Conservation (phyloP, 2,888 invertebrate genomes). For the Epirrhoe alternata region DNA sequence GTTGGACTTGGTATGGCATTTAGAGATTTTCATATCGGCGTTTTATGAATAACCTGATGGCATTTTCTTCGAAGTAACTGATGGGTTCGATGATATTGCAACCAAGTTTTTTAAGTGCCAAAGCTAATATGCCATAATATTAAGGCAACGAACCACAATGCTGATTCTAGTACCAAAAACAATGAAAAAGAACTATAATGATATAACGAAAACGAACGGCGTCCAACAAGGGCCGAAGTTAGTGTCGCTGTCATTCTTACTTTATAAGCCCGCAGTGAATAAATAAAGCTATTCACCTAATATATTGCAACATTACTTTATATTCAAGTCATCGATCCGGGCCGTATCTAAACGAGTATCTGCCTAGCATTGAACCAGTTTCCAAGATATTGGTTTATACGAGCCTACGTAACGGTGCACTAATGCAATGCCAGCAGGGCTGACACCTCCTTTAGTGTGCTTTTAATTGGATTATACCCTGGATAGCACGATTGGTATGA, state of each 20-base stretch:
- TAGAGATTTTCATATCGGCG: slow-evolving; percentile 21
- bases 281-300: slow-evolving; percentile 35
- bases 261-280: slow-evolving; percentile 23
- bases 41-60: slow-evolving; percentile 9
- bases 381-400: slow-evolving; percentile 54
- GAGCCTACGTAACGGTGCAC: slow-evolving; percentile 60
- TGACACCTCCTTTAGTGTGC: slow-evolving; percentile 34
- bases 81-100: background rate
- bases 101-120: background rate
- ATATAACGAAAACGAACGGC: background rate
- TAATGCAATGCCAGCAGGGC: slow-evolving; percentile 40
- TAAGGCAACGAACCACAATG: background rate
- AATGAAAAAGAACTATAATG: background rate
- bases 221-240: slow-evolving; percentile 19
- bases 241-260: slow-evolving; percentile 20
- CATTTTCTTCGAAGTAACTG: slow-evolving; percentile 4
- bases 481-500: slow-evolving; percentile 15
- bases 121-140: background rate
- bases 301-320: slow-evolving; percentile 36
- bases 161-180: background rate
- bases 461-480: slow-evolving; percentile 28
- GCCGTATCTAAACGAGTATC: slow-evolving; percentile 65
- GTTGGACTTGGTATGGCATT: slow-evolving; percentile 22
- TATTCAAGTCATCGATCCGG: slow-evolving; percentile 42
- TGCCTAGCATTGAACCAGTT: slow-evolving; percentile 69